These are phyloP conservation scores for Zeuzera pyrina DNA, from an alignment of 2,888 invertebrate species.

Conservation along the genomic window DNA sequence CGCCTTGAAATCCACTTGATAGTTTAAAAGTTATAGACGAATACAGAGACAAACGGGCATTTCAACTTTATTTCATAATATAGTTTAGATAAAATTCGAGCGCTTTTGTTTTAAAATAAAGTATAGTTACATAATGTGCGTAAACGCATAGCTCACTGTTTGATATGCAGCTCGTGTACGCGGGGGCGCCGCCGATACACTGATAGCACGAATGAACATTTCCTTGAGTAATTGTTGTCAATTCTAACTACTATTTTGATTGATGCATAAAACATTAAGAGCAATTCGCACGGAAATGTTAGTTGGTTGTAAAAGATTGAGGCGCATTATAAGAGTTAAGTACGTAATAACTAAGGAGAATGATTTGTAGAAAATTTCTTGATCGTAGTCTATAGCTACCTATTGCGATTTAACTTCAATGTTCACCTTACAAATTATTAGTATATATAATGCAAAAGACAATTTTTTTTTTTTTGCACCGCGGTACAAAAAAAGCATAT, in stretches of 20 bases:
- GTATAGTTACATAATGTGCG: background rate
- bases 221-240: constrained; percentile 17
- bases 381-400: background rate
- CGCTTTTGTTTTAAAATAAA: background rate
- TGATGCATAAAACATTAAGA: background rate
- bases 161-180: constrained; percentile 16
- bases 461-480: no score
- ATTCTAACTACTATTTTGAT: background rate
- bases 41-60: background rate
- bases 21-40: no score
- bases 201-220: constrained; percentile 12
- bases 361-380: no score
- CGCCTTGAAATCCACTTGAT: no score
- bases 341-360: no score
- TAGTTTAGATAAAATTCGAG: no score
- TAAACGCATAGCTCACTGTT: constrained; percentile 2
- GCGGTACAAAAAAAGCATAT: no score
- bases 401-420: no score
- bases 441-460: no score
- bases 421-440: no score
- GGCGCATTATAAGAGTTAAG: background rate
- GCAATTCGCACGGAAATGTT: background rate
- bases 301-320: background rate
- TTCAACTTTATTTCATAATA: background rate
- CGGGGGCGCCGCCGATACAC: constrained; percentile 15